Evolutionary conservation across 2,888 invertebrate species (phyloP).

Genomic region (Saturnia japonica): DNA sequence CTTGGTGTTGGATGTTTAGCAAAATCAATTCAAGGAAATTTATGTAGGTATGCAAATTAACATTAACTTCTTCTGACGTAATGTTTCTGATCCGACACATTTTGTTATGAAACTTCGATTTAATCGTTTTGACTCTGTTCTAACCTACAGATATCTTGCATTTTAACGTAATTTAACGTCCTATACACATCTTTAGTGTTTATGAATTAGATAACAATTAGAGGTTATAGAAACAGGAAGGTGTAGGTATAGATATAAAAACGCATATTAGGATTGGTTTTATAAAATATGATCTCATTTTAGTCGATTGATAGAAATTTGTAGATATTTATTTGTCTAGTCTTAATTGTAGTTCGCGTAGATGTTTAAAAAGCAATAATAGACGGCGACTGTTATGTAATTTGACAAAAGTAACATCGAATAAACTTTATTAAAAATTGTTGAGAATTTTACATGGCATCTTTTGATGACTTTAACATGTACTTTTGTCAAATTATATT

Average conservation of each 20-base stretch:
- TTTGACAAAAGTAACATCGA: slow-evolving; percentile 60
- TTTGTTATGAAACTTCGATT: not conserved
- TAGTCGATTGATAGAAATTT: slow-evolving; percentile 38
- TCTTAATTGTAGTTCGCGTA: slow-evolving; percentile 50
- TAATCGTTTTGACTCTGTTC: not conserved
- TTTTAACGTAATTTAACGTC: not conserved
- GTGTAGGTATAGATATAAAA: not conserved
- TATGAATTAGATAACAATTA: not conserved
- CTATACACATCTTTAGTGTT: not conserved
- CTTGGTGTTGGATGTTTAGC: not conserved
- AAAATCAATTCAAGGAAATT: not conserved
- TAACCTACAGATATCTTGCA: not conserved
- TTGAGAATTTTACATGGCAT: slow-evolving; percentile 42
- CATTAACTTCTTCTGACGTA: not conserved
- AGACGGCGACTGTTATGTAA: slow-evolving; percentile 61
- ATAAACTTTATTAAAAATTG: slow-evolving; percentile 28
- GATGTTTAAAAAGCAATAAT: slow-evolving; percentile 76
- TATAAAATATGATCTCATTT: not conserved
- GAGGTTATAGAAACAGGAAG: not conserved
- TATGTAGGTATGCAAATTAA: not conserved
- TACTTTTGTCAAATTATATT: slow-evolving; percentile 68
- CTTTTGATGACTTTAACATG: slow-evolving; percentile 48
- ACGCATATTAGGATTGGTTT: not conserved
- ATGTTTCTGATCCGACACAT: not conserved
- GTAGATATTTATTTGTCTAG: slow-evolving; percentile 40